Evolutionary conservation across 30 jellyfish, hydroid and myxozoan species (phyloP), one percentile per base, ranked within the genome.

Genomic region (Rhopilema esculentum): DNA sequence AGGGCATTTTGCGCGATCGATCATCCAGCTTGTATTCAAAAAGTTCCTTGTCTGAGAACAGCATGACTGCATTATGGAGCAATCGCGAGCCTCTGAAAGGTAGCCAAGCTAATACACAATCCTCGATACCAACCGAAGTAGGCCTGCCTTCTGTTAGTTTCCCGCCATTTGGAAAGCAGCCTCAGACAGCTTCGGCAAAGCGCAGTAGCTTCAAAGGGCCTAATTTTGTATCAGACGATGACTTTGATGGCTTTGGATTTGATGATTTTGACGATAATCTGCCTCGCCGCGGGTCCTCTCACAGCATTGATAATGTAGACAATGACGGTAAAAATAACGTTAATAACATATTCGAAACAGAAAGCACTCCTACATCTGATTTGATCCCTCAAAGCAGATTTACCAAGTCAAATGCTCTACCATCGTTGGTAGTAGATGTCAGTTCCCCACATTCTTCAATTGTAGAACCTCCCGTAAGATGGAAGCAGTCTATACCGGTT

Each of bases 181-280:
- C 48, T 20, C 66, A 65, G 33, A 23, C 50, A 66, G 52, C 30
- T 61, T 15, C 82, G 63, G 74, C 75, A 53, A 68, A 76, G 27
- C 89, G 77, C 18, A 68, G 77, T 16, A 74, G 63, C 52, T 62
- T 75, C 75, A 67, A 89, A 21, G 87, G 89, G 53, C 88, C 82
- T 16, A 76, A 79, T 70, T 19, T 70, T 16, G 95, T 77, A 8
- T 80, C 40, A 68, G 97, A 82, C 51, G 98, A 92, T 28, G 98
- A 92, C 49, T 92, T 92, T 63, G 98, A 89, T 61, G 94, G 83
- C 49, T 92, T 92, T 28, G 97, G 98, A 16, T 92, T 92, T 79
- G 98, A 79, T 29, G 97, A 90, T 52, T 24, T 18, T 31, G 95
- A 83, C 62, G 74, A 66, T 26, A 72, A 53, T 51, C 57, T 67